phyloP scores from a whole-genome alignment of 2,113 vertebrate genomes.

The Misgurnus mizolepis region DNA sequence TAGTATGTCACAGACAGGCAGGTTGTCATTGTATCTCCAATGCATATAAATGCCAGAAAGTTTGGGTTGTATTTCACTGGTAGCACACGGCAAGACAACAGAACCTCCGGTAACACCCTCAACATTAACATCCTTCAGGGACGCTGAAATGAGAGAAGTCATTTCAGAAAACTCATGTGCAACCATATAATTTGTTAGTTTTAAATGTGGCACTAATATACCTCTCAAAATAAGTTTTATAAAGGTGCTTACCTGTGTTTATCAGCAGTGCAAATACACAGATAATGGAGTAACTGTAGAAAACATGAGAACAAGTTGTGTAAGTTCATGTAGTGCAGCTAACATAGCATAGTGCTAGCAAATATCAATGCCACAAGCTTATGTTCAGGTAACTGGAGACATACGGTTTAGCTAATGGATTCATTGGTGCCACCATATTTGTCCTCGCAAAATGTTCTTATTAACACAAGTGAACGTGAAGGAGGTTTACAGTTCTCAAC shows the following conservation, averaged over 20 bases:
- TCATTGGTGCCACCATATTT: too few relatives aligned
- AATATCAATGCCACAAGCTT: too few relatives aligned
- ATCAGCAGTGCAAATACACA: background rate
- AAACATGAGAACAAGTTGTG: background rate
- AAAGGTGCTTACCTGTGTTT: background rate
- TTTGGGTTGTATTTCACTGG: background rate
- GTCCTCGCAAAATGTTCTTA: too few relatives aligned
- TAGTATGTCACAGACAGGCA: constrained; percentile 12
- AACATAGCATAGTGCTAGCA: too few relatives aligned
- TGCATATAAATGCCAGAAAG: background rate
- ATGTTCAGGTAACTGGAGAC: too few relatives aligned
- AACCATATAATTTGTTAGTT: background rate
- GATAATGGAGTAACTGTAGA: background rate
- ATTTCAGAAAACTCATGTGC: background rate
- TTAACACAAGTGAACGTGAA: too few relatives aligned
- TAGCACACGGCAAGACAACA: background rate
- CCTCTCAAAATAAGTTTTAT: background rate
- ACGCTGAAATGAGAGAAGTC: background rate
- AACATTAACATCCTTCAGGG: background rate
- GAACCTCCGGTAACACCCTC: background rate
- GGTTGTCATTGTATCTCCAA: constrained; percentile 8
- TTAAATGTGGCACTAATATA: background rate
- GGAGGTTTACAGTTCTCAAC: too few relatives aligned
- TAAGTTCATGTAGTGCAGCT: too few relatives aligned
- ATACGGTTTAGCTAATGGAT: too few relatives aligned